Evolutionary conservation across 2,888 invertebrate genomes (phyloP), one percentile per base, ranked within the genome.

Genomic region (Chalcis sispes): DNA sequence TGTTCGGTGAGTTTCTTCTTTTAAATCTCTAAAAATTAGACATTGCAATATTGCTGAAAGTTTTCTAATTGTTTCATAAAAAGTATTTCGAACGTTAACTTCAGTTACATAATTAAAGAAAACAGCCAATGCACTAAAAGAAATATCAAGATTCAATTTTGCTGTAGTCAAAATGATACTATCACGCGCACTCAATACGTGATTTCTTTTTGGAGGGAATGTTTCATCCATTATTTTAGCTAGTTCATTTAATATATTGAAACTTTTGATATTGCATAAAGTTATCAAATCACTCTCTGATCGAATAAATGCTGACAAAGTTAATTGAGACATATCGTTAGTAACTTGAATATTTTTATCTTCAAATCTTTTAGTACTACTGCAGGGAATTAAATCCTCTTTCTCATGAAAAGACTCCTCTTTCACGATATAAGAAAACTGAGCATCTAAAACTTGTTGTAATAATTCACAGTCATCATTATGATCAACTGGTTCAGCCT

Each of bases 251-350:
- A 76, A 72, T 42, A 72, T 72, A 15, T 2, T 20, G 36, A 72
- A 76, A 59, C 62, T 72, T 64, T 36, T 64, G 15, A 72, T 67
- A 23, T 54, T 62, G 54, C 76, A 76, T 52, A 67, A 56, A 42
- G 72, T 67, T 20, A 72, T 62, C 18, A 46, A 52, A 15, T 52
- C 20, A 20, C 20, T 52, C 5, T 15, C 52, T 20, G 52, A 8
- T 23, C 2, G 10, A 8, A 25, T 52, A 23, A 52, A 20, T 52
- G n/a, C n/a, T n/a, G n/a, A 36, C 4, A 36, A 4, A 36, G 4
- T 36, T 7, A 36, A 36, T 7, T 46, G 13, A 46, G 13, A n/a
- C 46, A 46, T 8, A 8, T n/a, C 4, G 15, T 46, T n/a, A 46
- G 10, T 46, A 8, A 46, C 46, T 46, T 46, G 46, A 3, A 46